A percentile compares a stretch with the other conserved stretches of the same genome.
phyloP scores from a whole-genome alignment of 2,888 invertebrate species.

The Eupithecia inturbata region DNA sequence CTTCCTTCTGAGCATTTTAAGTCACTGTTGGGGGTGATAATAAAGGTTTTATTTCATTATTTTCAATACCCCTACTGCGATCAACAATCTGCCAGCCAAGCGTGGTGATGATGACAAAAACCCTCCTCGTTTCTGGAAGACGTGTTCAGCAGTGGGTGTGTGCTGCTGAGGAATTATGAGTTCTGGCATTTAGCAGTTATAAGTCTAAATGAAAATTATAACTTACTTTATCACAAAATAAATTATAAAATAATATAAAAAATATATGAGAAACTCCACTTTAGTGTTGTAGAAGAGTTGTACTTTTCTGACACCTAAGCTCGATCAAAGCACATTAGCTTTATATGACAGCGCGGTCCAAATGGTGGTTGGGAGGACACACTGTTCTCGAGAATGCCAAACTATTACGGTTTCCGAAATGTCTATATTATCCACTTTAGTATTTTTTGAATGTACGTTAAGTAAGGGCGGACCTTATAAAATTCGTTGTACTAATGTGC shows the following conservation, averaged over 20 bases:
- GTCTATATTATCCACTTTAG: too few species aligned
- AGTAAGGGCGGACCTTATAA: neutral
- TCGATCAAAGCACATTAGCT: conserved; percentile 76
- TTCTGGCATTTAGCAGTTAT: neutral
- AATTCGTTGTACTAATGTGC: neutral
- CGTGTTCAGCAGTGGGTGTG: neutral
- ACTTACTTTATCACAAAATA: neutral
- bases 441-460: too few species aligned
- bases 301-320: conserved; percentile 59
- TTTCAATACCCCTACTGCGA: too few species aligned
- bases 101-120: too few species aligned
- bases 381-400: conserved; percentile 37
- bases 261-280: neutral
- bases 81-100: too few species aligned
- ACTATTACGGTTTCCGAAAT: neutral
- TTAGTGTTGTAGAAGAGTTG: neutral
- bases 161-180: neutral
- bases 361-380: conserved; percentile 61
- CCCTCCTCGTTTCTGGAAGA: too few species aligned
- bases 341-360: conserved; percentile 69
- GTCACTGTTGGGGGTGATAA: too few species aligned
- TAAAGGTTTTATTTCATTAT: too few species aligned
- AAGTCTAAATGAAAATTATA: neutral
- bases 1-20: too few species aligned
- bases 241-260: too few species aligned